phyloP scores from a whole-genome alignment of 2,797 vertebrate species.

The Cichlasoma orientale region DNA sequence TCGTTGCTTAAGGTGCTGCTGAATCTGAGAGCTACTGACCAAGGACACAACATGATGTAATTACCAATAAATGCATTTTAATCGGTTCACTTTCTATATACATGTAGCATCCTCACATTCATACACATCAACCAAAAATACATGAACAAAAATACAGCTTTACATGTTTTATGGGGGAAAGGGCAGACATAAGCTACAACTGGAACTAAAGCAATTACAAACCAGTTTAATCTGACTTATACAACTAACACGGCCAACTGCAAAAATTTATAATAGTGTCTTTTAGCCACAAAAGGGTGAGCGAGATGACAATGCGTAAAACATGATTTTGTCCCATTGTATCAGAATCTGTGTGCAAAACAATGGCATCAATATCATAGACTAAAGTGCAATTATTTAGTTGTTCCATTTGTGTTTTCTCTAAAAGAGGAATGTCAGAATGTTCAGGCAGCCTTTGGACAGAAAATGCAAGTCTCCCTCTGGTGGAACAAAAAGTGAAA shows the following conservation, averaged over 20 bases:
- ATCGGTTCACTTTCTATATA: constrained; percentile 54
- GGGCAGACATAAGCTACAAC: constrained; percentile 16
- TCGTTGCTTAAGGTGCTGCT: rapidly evolving
- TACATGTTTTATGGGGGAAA: constrained; percentile 30
- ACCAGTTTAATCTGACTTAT: constrained; percentile 19
- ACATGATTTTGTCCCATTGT: constrained; percentile 25
- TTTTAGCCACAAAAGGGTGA: constrained; percentile 30
- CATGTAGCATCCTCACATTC: constrained; percentile 53
- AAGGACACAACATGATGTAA: background rate
- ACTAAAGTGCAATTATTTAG: constrained; percentile 74
- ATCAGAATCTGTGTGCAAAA: constrained; percentile 64
- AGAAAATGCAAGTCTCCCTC: constrained; percentile 45
- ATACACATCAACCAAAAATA: constrained; percentile 25
- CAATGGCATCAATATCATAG: constrained; percentile 59
- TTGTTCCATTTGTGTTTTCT: constrained; percentile 49
- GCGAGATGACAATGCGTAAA: constrained; percentile 21
- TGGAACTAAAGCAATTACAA: constrained; percentile 22
- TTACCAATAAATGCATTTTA: constrained; percentile 65
- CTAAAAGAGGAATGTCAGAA: constrained; percentile 55
- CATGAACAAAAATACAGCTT: constrained; percentile 30
- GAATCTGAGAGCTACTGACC: background rate
- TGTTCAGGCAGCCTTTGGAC: constrained; percentile 10
- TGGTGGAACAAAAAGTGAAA: constrained; percentile 53
- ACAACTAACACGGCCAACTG: constrained; percentile 12
- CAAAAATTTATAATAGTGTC: constrained; percentile 33